Base-by-base conservation (phyloP, 92 coral and sea anemone genomes). In the Epizoanthus fatuus region DNA sequence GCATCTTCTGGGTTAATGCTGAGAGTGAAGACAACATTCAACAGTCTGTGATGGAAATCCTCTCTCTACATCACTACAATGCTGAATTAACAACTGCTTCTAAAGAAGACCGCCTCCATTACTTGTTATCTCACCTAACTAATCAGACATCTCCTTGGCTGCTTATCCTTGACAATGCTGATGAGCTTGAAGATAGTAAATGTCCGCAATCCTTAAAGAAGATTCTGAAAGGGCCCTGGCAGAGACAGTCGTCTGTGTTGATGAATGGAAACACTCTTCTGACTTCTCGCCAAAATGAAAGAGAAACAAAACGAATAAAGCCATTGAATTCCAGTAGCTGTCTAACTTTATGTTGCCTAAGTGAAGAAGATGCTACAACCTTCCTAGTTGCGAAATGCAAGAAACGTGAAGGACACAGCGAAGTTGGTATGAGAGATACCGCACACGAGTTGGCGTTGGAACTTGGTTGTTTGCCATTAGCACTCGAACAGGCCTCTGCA, bases 151-250 rank as follows among this genome's bases (percentile, higher is more conserved):
- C 16, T 39, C 7, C 83, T 3, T 78, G 83, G 83, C 39, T 78
- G 57, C 83, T 78, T 47, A 39, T 78, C 13, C 32, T 78, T 78
- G 83, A 78, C 20, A 66, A 78, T 16, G 52, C 69, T 47, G 83
- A 78, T 32, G 83, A 78, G 83, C n/a, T 78, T 3, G 69, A 35
- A 3, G 52, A 69, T 29, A 15, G 54, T 13, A 17, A 13, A 38
- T 69, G 74, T 39, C 74, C 53, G 0, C 14, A 69, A 10, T 14
- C 25, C 5, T 16, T 69, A 42, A 69, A 4, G 19, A 4, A 15
- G 11, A 40, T 69, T 69, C 51, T 69, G 4, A 38, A 69, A 69
- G 39, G 74, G 32, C 32, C 53, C 10, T 69, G 47, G 47, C 20
- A 69, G 52, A n/a, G 53, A 12, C 53, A 47, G 0, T 9, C 53